These are phyloP conservation scores for Dyspetes luteomarginatus DNA, from an alignment of 2,888 invertebrate species.

Conservation along the genomic window DNA sequence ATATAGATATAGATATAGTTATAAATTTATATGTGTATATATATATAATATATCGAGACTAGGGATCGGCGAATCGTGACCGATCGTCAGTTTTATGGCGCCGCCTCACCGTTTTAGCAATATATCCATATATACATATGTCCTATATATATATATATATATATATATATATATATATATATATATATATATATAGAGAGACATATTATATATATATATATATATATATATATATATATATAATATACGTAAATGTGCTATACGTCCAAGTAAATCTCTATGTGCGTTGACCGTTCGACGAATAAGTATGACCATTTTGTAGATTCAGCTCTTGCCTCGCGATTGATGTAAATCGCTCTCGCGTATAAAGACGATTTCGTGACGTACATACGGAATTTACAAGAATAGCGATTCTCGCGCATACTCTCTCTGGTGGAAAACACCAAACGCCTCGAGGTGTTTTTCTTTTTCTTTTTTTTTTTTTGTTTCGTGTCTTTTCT, in stretches of 20 bases:
- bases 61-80: constrained; percentile 54
- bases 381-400: constrained; percentile 64
- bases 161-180: constrained; percentile 26
- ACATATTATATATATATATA: background rate
- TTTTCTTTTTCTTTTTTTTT: constrained; percentile 17
- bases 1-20: background rate
- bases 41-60: background rate
- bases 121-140: background rate
- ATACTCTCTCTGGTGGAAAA: constrained; percentile 11
- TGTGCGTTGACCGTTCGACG: constrained; percentile 53
- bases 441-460: constrained; percentile 42
- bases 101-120: constrained; percentile 31
- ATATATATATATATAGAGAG: constrained; percentile 10
- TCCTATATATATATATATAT: constrained; percentile 15
- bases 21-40: background rate
- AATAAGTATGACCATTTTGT: constrained; percentile 56
- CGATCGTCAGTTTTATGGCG: constrained; percentile 53
- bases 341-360: constrained; percentile 69
- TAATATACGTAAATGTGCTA: constrained; percentile 29
- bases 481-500: background rate
- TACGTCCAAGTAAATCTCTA: constrained; percentile 50
- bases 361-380: constrained; percentile 65
- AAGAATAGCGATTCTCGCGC: constrained; percentile 29
- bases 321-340: constrained; percentile 65
- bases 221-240: constrained; percentile 25